These are phyloP conservation scores for Podilymbus podiceps DNA, from an alignment of 2,113 vertebrate genomes.

Conservation along the genomic window DNA sequence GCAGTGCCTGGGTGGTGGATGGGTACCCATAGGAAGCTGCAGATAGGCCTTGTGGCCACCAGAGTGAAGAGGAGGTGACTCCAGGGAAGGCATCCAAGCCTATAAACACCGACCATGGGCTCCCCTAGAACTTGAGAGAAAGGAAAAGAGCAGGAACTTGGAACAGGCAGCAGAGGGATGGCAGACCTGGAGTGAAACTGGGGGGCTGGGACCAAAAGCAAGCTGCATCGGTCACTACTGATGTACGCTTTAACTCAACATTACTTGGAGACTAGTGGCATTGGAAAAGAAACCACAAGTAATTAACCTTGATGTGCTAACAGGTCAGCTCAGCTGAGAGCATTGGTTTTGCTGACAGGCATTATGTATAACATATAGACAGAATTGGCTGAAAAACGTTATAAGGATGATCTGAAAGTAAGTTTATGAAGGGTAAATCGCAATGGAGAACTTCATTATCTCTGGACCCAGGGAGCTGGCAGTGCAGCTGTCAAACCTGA, in stretches of 20 bases:
- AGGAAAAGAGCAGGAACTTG: not conserved
- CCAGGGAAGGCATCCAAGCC: not conserved
- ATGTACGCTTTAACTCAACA: not conserved
- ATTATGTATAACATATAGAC: not conserved
- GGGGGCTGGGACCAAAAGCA: not conserved
- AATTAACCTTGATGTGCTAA: conserved; percentile 1
- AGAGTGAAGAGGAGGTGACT: not conserved
- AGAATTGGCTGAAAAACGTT: not conserved
- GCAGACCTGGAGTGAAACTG: not conserved
- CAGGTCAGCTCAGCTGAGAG: not conserved
- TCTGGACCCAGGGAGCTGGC: not conserved
- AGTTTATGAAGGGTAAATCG: not conserved
- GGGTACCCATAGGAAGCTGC: not conserved
- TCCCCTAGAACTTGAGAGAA: not conserved
- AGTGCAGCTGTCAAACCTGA: not conserved
- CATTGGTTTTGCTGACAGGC: not conserved
- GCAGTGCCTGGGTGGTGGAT: not conserved
- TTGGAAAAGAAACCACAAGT: not conserved
- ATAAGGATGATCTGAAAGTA: not conserved
- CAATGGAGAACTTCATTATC: not conserved
- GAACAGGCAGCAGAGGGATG: not conserved
- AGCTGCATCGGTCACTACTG: not conserved
- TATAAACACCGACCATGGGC: not conserved
- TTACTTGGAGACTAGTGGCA: not conserved
- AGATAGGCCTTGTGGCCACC: not conserved